Percentiles rank a stretch among this genome's conserved stretches.
phyloP scores from a whole-genome alignment of 2,797 vertebrate species.

The Microctenopoma lineatum region DNA sequence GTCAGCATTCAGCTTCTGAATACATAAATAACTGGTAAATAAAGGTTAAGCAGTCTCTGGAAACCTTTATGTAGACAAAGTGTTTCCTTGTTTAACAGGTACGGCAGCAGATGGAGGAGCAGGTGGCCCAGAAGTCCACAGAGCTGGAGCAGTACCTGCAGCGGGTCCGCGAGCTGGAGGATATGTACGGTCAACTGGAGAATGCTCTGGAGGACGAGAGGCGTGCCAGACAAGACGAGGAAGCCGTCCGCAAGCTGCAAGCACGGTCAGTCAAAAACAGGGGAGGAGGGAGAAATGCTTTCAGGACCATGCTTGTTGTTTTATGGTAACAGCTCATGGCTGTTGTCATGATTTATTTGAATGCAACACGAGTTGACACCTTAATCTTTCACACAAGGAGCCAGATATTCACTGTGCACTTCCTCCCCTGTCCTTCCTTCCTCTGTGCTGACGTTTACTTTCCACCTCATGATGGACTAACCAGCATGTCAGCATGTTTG shows the following conservation, averaged over 20 bases:
- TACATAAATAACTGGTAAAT: no score
- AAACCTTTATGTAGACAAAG: no score
- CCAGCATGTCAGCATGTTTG: constrained; percentile 2
- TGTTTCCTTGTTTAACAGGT: constrained; percentile 78
- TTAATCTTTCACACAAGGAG: not conserved
- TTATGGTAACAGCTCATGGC: no score
- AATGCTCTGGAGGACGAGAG: constrained; percentile 93
- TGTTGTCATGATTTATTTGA: not conserved
- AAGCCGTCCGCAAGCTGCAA: constrained; percentile 91
- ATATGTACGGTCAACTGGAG: constrained; percentile 93
- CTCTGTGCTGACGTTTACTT: constrained; percentile 75
- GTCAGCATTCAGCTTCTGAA: no score
- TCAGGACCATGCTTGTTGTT: no score
- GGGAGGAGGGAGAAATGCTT: not conserved
- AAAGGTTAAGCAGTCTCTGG: no score
- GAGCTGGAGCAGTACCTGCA: constrained; percentile 96
- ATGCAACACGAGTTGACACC: not conserved
- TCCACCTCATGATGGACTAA: constrained; percentile 34
- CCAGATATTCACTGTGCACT: constrained; percentile 35
- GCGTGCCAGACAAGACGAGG: constrained; percentile 93
- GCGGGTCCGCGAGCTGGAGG: constrained; percentile 92
- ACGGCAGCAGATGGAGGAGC: constrained; percentile 93
- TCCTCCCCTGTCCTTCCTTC: constrained; percentile 71
- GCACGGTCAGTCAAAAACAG: constrained; percentile 82
- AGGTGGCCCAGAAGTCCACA: constrained; percentile 94